Evolutionary conservation across 2,113 vertebrate genomes (phyloP).

Genomic region (Clinocottus analis): DNA sequence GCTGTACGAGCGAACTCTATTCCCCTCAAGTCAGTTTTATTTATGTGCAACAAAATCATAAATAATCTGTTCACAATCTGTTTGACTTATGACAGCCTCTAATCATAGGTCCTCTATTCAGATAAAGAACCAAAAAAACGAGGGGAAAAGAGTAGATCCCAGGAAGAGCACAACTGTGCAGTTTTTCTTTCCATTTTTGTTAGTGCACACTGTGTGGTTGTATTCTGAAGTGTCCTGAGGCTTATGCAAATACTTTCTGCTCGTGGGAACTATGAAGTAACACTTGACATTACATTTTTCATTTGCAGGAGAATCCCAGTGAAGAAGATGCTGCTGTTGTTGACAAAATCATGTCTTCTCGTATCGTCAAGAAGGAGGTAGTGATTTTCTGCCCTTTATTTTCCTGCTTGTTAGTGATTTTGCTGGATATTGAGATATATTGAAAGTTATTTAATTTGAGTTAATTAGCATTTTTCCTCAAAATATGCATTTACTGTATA

Average conservation of each 20-base stretch:
- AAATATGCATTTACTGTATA: background rate
- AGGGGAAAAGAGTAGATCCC: background rate
- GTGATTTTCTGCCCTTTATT: background rate
- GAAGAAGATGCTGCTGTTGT: constrained; percentile 99
- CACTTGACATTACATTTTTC: constrained; percentile 13
- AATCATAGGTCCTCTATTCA: background rate
- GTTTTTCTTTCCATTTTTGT: too few relatives aligned
- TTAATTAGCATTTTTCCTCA: background rate
- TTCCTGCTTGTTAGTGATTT: background rate
- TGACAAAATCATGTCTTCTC: constrained; percentile 97
- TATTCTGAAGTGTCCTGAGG: background rate
- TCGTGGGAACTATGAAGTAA: constrained; percentile 6
- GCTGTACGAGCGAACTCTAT: background rate
- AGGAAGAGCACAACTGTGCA: too few relatives aligned
- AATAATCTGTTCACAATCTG: constrained; percentile 9
- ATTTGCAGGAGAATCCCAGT: constrained; percentile 93
- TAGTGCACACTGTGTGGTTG: too few relatives aligned
- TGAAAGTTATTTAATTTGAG: background rate
- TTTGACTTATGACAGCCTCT: background rate
- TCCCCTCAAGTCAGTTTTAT: background rate
- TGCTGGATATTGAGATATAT: background rate
- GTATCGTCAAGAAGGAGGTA: constrained; percentile 95
- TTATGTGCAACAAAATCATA: constrained; percentile 3
- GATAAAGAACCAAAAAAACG: background rate
- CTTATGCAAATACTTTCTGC: background rate